phyloP scores from a whole-genome alignment of 2,888 invertebrate species.

The Sesamia inferens region DNA sequence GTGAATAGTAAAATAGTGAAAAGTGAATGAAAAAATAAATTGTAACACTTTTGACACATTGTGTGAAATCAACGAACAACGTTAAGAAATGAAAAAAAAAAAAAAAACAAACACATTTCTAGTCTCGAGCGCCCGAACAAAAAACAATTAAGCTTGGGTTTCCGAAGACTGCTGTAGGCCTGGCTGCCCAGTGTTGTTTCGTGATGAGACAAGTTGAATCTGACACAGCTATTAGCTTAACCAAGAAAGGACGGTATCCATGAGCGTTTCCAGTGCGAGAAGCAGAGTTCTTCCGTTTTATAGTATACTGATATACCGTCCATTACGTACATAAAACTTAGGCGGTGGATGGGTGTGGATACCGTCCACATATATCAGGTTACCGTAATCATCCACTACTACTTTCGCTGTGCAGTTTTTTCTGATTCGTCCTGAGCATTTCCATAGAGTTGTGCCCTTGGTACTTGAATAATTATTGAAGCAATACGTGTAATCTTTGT shows the following conservation, averaged over 20 bases:
- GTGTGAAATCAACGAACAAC: too few species aligned
- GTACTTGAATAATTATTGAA: conserved; percentile 25
- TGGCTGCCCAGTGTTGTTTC: background rate
- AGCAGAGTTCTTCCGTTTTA: background rate
- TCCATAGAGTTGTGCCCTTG: conserved; percentile 11
- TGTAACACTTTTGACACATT: too few species aligned
- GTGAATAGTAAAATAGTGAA: too few species aligned
- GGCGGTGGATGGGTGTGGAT: conserved; percentile 26
- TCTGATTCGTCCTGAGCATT: conserved; percentile 22
- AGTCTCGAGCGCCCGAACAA: background rate
- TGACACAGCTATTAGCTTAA: background rate
- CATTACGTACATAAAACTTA: conserved; percentile 8
- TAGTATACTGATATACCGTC: conserved; percentile 9
- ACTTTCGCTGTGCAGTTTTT: conserved; percentile 27
- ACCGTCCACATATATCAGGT: background rate
- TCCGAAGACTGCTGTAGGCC: background rate
- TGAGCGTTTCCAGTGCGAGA: background rate
- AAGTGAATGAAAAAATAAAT: too few species aligned
- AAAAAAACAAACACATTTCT: background rate
- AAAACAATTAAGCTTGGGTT: too few species aligned
- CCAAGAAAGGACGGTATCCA: background rate
- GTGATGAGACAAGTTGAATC: background rate
- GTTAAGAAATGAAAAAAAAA: background rate
- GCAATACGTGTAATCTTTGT: conserved; percentile 32
- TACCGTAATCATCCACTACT: background rate